A percentile compares a stretch with the other conserved stretches of the same genome.
These are phyloP conservation scores for Stramonita haemastoma DNA, from an alignment of 2,888 invertebrate genomes.

Conservation along the genomic window DNA sequence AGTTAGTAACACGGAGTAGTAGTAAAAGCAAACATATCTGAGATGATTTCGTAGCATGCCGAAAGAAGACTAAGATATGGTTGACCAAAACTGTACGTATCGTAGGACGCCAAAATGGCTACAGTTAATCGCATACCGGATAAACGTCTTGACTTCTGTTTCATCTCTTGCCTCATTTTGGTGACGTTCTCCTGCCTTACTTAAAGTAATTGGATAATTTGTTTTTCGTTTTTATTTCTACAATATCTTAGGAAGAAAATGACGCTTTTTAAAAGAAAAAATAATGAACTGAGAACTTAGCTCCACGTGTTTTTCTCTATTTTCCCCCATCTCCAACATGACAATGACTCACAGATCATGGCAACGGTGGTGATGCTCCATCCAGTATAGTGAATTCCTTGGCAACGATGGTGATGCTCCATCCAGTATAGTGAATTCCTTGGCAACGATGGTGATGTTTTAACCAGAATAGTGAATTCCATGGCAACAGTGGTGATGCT, in stretches of 20 bases:
- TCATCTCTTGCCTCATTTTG: background rate
- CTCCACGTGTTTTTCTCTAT: background rate
- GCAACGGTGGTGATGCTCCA: background rate
- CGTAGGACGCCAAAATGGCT: slow-evolving; percentile 42
- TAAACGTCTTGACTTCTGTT: background rate
- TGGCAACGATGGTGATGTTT: too few species aligned
- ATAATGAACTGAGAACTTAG: background rate
- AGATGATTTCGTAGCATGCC: background rate
- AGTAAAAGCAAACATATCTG: background rate
- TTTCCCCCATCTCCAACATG: too few species aligned
- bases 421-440: too few species aligned
- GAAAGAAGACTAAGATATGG: background rate
- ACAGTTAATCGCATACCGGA: background rate
- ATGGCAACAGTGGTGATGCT: background rate
- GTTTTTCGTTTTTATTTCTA: too few species aligned
- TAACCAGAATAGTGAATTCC: background rate
- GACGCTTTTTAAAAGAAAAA: background rate
- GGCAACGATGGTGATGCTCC: too few species aligned
- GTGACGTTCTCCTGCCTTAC: too few species aligned
- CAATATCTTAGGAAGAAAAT: background rate
- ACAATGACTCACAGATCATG: background rate
- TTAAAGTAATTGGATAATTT: too few species aligned
- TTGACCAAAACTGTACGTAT: slow-evolving; percentile 26
- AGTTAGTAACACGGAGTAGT: too few species aligned
- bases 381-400: too few species aligned